Percentiles rank a stretch among this genome's conserved stretches.
Evolutionary conservation across 2,888 invertebrate species (phyloP).

Genomic region (Chorisops tibialis): DNA sequence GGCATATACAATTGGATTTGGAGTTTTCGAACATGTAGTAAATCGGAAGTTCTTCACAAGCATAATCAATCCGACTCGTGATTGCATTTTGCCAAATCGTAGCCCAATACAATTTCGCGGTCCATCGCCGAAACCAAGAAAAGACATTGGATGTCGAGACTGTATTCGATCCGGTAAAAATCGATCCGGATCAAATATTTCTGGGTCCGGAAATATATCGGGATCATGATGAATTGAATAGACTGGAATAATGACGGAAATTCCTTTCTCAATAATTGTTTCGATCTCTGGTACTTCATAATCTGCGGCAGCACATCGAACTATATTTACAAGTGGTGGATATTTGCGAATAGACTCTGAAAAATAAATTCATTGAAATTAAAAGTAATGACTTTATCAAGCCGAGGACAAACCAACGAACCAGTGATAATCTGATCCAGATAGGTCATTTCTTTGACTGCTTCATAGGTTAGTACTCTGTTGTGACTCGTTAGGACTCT

Average conservation of each 20-base stretch:
- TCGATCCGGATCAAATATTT: slow-evolving; percentile 58
- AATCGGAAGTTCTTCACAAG: slow-evolving; percentile 24
- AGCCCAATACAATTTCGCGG: slow-evolving; percentile 33
- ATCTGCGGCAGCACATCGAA: not conserved
- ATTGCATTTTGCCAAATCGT: slow-evolving; percentile 35
- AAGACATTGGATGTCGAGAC: slow-evolving; percentile 43
- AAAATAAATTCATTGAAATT: not conserved
- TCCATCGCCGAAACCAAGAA: slow-evolving; percentile 35
- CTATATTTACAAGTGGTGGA: not conserved
- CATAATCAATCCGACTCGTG: slow-evolving; percentile 15
- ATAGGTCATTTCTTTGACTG: slow-evolving; percentile 43
- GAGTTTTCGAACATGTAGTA: slow-evolving; percentile 36
- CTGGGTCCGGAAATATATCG: slow-evolving; percentile 57
- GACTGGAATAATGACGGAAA: slow-evolving; percentile 53
- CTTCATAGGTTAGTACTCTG: slow-evolving; percentile 40
- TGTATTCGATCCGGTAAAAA: slow-evolving; percentile 60
- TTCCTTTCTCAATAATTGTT: slow-evolving; percentile 52
- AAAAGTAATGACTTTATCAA: not conserved
- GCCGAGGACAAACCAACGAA: slow-evolving; percentile 31
- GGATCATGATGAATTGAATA: slow-evolving; percentile 57
- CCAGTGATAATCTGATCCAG: slow-evolving; percentile 44
- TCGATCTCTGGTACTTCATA: slow-evolving; percentile 40
- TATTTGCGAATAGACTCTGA: slow-evolving; percentile 1
- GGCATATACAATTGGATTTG: slow-evolving; percentile 16
- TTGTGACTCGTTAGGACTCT: slow-evolving; percentile 36